These are phyloP conservation scores for Leucosticte australis DNA, from an alignment of 2,113 vertebrate genomes.

Conservation along the genomic window DNA sequence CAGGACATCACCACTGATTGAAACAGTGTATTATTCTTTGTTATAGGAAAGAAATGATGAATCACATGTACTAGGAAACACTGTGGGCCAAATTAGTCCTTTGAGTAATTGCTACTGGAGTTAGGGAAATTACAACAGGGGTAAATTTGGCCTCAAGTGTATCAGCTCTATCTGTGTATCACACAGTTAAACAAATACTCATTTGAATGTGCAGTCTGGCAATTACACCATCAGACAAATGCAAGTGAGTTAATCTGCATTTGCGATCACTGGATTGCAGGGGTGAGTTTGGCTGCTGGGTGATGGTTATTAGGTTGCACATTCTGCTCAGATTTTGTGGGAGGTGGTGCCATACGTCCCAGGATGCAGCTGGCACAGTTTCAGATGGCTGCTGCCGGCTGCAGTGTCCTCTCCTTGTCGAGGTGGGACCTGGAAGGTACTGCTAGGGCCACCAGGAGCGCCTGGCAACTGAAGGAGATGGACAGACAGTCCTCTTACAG, in stretches of 20 bases:
- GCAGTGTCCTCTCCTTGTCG: not conserved
- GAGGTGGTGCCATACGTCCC: accelerated
- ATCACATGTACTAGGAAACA: slow-evolving; percentile 56
- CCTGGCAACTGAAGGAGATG: not conserved
- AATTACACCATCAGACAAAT: slow-evolving; percentile 42
- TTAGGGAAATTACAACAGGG: slow-evolving; percentile 51
- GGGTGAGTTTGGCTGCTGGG: slow-evolving; percentile 13
- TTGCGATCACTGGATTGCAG: not conserved
- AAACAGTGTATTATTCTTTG: slow-evolving; percentile 48
- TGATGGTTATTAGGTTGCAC: not conserved
- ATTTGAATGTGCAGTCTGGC: slow-evolving; percentile 53
- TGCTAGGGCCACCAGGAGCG: not conserved
- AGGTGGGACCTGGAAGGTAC: not conserved
- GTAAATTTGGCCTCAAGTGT: slow-evolving; percentile 57
- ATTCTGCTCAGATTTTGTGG: not conserved
- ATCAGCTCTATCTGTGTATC: slow-evolving; percentile 58
- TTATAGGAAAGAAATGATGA: slow-evolving; percentile 63
- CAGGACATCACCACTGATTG: slow-evolving; percentile 68
- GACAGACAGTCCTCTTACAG: not conserved
- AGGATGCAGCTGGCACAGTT: not conserved
- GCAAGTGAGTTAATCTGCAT: slow-evolving; percentile 32
- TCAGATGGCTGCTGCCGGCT: not conserved
- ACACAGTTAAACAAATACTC: slow-evolving; percentile 55
- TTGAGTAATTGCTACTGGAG: slow-evolving; percentile 57
- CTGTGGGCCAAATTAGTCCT: slow-evolving; percentile 61